A percentile compares a stretch with the other conserved stretches of the same genome.
phyloP scores from a whole-genome alignment of 2,888 invertebrate genomes.

The Lithophane semibrunnea region DNA sequence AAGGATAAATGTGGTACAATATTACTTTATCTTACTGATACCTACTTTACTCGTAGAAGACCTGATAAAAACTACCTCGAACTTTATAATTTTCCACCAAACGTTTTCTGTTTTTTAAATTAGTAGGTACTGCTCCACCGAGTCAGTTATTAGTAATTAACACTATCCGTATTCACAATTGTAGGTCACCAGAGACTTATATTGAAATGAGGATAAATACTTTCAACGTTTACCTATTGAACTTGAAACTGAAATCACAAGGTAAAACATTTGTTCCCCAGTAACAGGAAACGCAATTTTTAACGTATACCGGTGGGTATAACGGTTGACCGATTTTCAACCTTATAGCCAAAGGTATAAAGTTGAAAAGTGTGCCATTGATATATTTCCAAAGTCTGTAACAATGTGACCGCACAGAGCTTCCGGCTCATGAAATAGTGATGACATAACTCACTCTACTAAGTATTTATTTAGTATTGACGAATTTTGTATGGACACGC shows the following conservation, averaged over 20 bases:
- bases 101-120: background rate
- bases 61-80: background rate
- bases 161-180: background rate
- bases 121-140: no score
- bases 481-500: constrained; percentile 30
- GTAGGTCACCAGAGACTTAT: background rate
- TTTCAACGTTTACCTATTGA: constrained; percentile 16
- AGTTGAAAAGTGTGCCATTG: background rate
- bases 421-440: constrained; percentile 58
- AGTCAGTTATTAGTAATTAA: background rate
- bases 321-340: background rate
- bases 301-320: background rate
- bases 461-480: constrained; percentile 20
- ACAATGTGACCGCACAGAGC: constrained; percentile 40
- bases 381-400: constrained; percentile 31
- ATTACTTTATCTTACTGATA: background rate
- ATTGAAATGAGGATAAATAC: constrained; percentile 36
- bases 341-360: background rate
- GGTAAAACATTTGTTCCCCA: constrained; percentile 24
- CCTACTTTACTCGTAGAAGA: background rate
- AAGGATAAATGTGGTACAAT: background rate
- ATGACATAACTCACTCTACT: constrained; percentile 51
- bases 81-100: background rate
- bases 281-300: constrained; percentile 54
- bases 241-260: constrained; percentile 44